Conservation (phyloP, 1,140 invertebrate species). For the Zaprionus inermis region DNA sequence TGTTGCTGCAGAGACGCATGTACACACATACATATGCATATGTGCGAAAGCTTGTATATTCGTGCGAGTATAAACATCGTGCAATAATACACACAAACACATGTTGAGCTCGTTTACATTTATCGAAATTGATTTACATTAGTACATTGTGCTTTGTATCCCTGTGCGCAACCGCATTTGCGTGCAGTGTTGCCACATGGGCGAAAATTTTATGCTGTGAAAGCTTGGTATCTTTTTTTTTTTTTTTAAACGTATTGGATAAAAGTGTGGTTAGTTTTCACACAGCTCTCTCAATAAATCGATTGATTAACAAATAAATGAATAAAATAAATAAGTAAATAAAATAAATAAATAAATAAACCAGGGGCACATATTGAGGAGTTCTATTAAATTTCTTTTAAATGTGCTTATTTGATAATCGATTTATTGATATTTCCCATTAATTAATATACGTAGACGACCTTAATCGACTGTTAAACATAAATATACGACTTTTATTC, state of each 20-base stretch:
- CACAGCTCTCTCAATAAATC: neutral
- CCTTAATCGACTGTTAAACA: neutral
- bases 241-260: neutral
- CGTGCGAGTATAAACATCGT: neutral
- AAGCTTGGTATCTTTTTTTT: neutral
- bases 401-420: neutral
- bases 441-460: neutral
- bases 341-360: neutral
- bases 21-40: neutral
- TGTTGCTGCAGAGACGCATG: conserved; percentile 3
- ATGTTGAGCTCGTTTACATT: neutral
- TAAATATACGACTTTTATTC: conserved; percentile 1
- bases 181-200: neutral
- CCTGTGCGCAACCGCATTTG: neutral
- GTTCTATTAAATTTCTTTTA: neutral
- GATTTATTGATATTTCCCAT: neutral
- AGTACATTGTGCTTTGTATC: neutral
- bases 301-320: neutral
- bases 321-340: neutral
- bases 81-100: neutral
- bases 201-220: neutral
- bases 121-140: neutral
- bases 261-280: neutral
- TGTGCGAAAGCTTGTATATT: neutral
- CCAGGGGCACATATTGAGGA: too few relatives aligned